A percentile compares a stretch with the other conserved stretches of the same genome.
phyloP scores from a whole-genome alignment of 2,888 invertebrate genomes.

The Lapara coniferarum region DNA sequence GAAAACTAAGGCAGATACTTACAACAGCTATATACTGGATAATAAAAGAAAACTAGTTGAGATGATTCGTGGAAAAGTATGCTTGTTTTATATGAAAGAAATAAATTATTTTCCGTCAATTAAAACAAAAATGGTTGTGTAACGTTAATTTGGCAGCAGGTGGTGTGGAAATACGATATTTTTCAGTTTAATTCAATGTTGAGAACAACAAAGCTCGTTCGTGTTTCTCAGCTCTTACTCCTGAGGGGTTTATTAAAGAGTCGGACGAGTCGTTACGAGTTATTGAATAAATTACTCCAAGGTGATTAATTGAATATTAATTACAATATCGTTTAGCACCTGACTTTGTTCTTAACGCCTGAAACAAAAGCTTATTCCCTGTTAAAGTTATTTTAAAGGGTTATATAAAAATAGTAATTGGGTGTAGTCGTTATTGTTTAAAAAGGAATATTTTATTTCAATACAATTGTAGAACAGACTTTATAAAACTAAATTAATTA shows the following conservation, averaged over 20 bases:
- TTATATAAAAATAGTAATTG: neutral
- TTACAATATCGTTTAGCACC: slow-evolving; percentile 77
- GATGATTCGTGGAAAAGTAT: neutral
- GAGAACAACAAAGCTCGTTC: slow-evolving; percentile 21
- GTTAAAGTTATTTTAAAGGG: neutral
- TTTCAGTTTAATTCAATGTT: slow-evolving; percentile 13
- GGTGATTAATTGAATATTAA: slow-evolving; percentile 80
- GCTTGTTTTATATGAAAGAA: neutral
- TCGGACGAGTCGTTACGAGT: slow-evolving; percentile 64
- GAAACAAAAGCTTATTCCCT: slow-evolving; percentile 39
- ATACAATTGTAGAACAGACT: neutral
- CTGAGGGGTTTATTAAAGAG: slow-evolving; percentile 57
- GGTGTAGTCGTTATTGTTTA: neutral
- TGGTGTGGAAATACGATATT: neutral
- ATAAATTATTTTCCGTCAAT: neutral
- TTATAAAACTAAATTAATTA: neutral
- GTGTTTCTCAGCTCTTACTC: slow-evolving; percentile 39
- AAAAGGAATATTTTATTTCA: neutral
- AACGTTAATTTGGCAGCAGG: neutral
- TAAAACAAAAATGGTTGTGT: too few species aligned
- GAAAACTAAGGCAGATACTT: slow-evolving; percentile 10
- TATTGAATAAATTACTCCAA: slow-evolving; percentile 74
- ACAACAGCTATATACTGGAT: neutral
- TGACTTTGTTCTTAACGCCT: slow-evolving; percentile 56
- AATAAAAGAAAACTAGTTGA: neutral